These are phyloP conservation scores for Piaya cayana DNA, from an alignment of 2,113 vertebrate genomes.

Conservation along the genomic window DNA sequence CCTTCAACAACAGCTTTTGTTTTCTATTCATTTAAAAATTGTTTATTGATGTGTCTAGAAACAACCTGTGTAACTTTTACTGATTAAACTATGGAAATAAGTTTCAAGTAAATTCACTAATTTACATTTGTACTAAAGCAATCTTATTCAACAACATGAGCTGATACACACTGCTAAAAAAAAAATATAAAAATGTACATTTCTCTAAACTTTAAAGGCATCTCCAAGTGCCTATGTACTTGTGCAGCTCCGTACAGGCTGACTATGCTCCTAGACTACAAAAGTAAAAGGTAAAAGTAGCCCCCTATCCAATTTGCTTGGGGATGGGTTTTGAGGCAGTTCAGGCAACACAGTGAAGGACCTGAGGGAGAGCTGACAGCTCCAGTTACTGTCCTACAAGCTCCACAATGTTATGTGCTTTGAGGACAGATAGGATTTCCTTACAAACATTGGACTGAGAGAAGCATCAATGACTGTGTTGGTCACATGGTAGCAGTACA, in stretches of 20 bases:
- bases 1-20: neutral
- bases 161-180: neutral
- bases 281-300: neutral
- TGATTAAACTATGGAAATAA: neutral
- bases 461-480: accelerated
- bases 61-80: neutral
- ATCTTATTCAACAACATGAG: neutral
- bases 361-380: neutral
- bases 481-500: neutral
- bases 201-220: neutral
- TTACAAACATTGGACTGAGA: neutral
- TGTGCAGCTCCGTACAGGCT: neutral
- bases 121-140: neutral
- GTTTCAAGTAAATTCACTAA: neutral
- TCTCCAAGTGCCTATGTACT: neutral
- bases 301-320: too few species aligned
- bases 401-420: neutral
- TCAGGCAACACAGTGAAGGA: neutral
- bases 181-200: neutral
- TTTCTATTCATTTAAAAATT: neutral
- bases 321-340: neutral
- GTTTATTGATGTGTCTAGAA: neutral
- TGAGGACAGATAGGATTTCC: neutral
- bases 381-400: neutral
- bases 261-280: neutral